Conservation (phyloP, 2,113 vertebrate genomes). For the Henicopernis longicauda region DNA sequence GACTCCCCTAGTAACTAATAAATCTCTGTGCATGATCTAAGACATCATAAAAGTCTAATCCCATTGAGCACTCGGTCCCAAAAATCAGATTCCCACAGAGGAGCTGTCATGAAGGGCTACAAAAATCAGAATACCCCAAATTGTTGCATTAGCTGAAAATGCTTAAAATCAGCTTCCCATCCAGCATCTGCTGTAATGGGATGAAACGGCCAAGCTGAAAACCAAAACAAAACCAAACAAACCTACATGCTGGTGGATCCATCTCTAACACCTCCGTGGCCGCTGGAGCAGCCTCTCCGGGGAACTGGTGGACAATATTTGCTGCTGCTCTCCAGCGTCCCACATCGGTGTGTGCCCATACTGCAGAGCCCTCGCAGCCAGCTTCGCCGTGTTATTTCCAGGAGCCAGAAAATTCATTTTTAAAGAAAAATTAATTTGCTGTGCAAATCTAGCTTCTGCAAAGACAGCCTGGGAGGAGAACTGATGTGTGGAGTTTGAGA, state of each 20-base stretch:
- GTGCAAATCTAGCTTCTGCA: not conserved
- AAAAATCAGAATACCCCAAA: not conserved
- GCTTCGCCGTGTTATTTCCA: not conserved
- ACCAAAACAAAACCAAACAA: not conserved
- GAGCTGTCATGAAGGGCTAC: not conserved
- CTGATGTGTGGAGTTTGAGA: not conserved
- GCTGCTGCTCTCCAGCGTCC: not conserved
- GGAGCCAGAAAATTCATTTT: not conserved
- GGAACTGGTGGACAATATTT: not conserved
- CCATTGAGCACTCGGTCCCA: rapidly evolving
- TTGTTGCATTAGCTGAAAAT: not conserved
- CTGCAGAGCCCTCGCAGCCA: not conserved
- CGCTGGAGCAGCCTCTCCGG: not conserved
- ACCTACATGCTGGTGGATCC: not conserved
- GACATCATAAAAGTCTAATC: not conserved
- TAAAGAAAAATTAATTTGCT: not conserved
- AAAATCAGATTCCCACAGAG: not conserved
- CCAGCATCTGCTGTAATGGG: rapidly evolving
- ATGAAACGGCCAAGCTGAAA: not conserved
- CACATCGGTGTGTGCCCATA: not conserved
- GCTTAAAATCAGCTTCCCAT: not conserved
- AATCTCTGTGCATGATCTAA: not conserved
- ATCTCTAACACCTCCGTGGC: not conserved
- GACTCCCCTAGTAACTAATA: not conserved
- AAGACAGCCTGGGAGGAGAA: not conserved